Percentiles rank a stretch among this genome's conserved stretches.
phyloP scores from a whole-genome alignment of 2,113 vertebrate species.

The Strix uralensis region DNA sequence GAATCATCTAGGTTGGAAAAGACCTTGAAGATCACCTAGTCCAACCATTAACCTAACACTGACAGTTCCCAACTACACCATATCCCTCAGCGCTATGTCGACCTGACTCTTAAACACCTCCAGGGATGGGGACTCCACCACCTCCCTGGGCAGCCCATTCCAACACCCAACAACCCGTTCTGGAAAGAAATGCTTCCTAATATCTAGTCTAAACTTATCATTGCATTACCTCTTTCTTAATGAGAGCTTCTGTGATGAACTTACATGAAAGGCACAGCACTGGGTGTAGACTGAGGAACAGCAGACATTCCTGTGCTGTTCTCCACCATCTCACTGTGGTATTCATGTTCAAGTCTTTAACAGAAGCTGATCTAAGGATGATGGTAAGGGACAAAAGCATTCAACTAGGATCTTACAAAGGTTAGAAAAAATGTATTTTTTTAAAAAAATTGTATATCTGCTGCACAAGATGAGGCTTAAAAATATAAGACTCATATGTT shows the following conservation, averaged over 20 bases:
- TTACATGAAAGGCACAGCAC: accelerated
- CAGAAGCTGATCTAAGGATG: background rate
- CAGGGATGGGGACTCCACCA: too few relatives aligned
- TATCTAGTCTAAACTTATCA: too few relatives aligned
- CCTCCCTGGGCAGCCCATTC: too few relatives aligned
- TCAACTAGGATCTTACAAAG: background rate
- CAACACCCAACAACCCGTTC: too few relatives aligned
- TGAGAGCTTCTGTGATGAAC: background rate
- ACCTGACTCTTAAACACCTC: too few relatives aligned
- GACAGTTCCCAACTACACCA: too few relatives aligned
- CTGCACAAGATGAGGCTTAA: background rate
- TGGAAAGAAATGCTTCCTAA: too few relatives aligned
- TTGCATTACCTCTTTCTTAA: background rate
- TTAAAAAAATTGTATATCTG: background rate
- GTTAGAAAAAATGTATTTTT: background rate
- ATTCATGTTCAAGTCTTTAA: background rate
- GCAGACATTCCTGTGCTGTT: background rate
- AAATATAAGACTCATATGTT: background rate
- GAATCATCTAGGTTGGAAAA: too few relatives aligned
- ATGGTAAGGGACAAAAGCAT: background rate
- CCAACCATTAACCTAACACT: too few relatives aligned
- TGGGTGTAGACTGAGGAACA: background rate
- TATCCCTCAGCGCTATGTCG: too few relatives aligned
- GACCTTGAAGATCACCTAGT: too few relatives aligned
- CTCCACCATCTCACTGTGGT: background rate